Evolutionary conservation across 1,140 invertebrate species (phyloP), one percentile per base, ranked within the genome.

Genomic region (Cherax destructor): DNA sequence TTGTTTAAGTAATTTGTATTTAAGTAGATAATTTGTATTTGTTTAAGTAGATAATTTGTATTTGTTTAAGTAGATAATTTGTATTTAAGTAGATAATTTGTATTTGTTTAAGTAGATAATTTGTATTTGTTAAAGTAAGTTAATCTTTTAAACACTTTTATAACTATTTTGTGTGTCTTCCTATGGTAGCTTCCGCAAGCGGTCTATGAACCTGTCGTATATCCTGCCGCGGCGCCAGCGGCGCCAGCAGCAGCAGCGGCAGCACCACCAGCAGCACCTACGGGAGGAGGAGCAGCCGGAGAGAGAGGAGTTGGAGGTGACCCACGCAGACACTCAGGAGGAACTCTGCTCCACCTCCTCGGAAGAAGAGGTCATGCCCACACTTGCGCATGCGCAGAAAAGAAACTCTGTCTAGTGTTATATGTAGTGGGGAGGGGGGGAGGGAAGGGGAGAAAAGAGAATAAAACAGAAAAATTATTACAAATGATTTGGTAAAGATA

Each of bases 301-400:
- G 56, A 74, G 76, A 18, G 69, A 77, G 24, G 50, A 87, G 52
- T 30, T n/a, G 7, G 83, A 91, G 41, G 89, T 91, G 65, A 79
- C 83, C 52, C 89, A 91, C 89, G 86, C 89, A 24, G 83, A 85
- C 83, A 91, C 89, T 6, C 89, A 91, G 56, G 89, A 91, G 76
- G 89, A 91, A 49, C 80, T 91, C 24, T 91, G 89, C 24, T 91
- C 89, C 59, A 69, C 89, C 11, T 91, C 89, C 2, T 91, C 74
- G 6, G 81, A 85, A 52, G 79, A 50, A 49, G 89, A 79, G 41
- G 24, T 69, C 3, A 49, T 91, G 10, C 74, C 81, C 72, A 78
- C 83, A 30, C 83, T 83, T 10, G 41, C 81, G 74, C 74, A 79
- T 16, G 49, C 61, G 72, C 83, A 85, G 56, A 91, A 91, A 52